Percentiles rank a stretch among this genome's conserved stretches.
Conservation (phyloP, 2,888 invertebrate genomes). For the Chirona hameri region DNA sequence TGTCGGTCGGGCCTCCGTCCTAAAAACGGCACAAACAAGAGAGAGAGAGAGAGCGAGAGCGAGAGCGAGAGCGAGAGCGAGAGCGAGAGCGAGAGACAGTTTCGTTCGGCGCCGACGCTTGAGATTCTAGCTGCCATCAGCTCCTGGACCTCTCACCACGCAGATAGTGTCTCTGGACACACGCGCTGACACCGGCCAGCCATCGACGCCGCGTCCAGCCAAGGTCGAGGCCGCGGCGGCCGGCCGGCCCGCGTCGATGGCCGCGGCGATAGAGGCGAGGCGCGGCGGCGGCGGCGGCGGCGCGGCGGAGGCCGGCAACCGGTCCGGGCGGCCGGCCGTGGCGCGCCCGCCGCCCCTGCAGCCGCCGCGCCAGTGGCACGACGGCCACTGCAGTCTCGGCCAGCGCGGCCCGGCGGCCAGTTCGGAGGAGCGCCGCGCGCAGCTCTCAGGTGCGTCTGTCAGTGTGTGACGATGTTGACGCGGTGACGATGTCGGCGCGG, state of each 20-base stretch:
- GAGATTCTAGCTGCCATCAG: too few species aligned
- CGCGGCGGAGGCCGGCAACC: background rate
- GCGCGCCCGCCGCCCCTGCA: background rate
- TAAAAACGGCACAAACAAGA: too few species aligned
- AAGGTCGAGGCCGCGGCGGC: slow-evolving; percentile 1
- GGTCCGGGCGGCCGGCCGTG: background rate
- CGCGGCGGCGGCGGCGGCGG: background rate
- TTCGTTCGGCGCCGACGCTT: too few species aligned
- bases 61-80: too few species aligned
- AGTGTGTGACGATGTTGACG: too few species aligned
- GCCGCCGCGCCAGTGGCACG: background rate
- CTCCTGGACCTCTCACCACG: too few species aligned
- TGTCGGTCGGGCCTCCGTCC: too few species aligned
- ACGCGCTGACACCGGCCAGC: too few species aligned
- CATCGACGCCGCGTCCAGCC: background rate
- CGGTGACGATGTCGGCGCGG: background rate
- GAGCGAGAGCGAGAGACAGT: too few species aligned
- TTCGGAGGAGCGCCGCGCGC: background rate
- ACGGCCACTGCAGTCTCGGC: background rate
- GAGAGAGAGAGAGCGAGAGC: too few species aligned
- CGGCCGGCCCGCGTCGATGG: background rate
- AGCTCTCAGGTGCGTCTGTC: too few species aligned
- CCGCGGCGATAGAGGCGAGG: background rate
- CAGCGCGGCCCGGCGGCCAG: background rate
- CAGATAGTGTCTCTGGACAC: too few species aligned